Percentiles rank a stretch among this genome's conserved stretches.
Evolutionary conservation across 2,113 vertebrate genomes (phyloP).

Genomic region (Cochlearius cochlearius): DNA sequence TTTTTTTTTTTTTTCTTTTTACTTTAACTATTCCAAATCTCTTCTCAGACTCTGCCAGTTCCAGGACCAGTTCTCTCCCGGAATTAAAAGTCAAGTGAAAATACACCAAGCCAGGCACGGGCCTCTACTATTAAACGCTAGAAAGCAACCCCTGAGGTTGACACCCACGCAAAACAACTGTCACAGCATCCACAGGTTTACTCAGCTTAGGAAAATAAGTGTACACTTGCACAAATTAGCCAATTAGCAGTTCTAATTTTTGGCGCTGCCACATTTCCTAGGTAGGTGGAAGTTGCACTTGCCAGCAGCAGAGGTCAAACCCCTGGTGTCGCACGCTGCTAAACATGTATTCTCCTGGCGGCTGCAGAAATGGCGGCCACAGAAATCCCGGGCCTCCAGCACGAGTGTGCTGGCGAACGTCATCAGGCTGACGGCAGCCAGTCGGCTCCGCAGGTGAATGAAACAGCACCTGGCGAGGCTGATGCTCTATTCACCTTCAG

Average conservation of each 20-base stretch:
- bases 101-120: neutral
- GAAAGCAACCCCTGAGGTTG: neutral
- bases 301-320: neutral
- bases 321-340: accelerated
- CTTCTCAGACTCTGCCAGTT: neutral
- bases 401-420: accelerated
- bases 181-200: neutral
- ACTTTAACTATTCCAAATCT: neutral
- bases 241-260: neutral
- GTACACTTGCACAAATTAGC: neutral
- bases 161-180: neutral
- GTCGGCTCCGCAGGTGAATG: neutral
- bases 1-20: neutral
- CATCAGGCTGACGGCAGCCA: neutral
- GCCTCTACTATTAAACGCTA: neutral
- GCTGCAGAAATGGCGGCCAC: no score
- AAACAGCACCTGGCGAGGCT: neutral
- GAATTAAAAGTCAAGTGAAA: neutral
- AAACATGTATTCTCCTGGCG: accelerated
- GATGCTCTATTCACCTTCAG: neutral
- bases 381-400: neutral
- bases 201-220: neutral
- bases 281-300: neutral
- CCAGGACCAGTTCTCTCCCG: neutral
- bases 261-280: neutral